Percentiles rank a stretch among this genome's conserved stretches.
Evolutionary conservation across 1,140 invertebrate genomes (phyloP).

Genomic region (Melipona quadrifasciata): DNA sequence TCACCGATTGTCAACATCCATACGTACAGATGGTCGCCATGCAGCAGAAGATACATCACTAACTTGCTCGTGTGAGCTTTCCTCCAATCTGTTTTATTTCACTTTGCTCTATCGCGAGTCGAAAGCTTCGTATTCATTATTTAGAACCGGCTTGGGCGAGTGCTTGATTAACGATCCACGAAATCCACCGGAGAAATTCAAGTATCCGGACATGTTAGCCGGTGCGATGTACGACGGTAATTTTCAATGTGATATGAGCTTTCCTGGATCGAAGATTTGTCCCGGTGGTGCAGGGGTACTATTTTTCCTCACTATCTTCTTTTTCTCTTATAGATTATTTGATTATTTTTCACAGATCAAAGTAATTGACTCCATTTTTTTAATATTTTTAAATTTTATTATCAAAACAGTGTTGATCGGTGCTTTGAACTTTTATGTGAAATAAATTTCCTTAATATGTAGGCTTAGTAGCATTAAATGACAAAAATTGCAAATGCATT

Average conservation of each 20-base stretch:
- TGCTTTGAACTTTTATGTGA: too few species aligned
- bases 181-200: conserved; percentile 78
- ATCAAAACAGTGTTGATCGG: too few species aligned
- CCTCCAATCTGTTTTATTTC: not conserved
- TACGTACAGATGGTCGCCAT: conserved; percentile 85
- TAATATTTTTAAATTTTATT: too few species aligned
- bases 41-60: conserved; percentile 85
- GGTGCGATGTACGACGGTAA: conserved; percentile 87
- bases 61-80: conserved; percentile 85
- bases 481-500: too few species aligned
- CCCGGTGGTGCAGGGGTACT: conserved; percentile 6
- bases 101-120: not conserved
- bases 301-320: not conserved
- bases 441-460: too few species aligned
- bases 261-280: conserved; percentile 77
- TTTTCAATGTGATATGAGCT: conserved; percentile 84
- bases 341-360: not conserved
- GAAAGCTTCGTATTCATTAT: not conserved
- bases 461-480: too few species aligned
- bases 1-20: conserved; percentile 84
- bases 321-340: not conserved
- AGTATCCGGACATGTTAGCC: conserved; percentile 84
- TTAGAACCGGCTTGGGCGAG: conserved; percentile 85
- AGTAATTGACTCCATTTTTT: too few species aligned
- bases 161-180: conserved; percentile 86